Evolutionary conservation across 2,888 invertebrate genomes (phyloP).

Genomic region (Clistopyga incitator): DNA sequence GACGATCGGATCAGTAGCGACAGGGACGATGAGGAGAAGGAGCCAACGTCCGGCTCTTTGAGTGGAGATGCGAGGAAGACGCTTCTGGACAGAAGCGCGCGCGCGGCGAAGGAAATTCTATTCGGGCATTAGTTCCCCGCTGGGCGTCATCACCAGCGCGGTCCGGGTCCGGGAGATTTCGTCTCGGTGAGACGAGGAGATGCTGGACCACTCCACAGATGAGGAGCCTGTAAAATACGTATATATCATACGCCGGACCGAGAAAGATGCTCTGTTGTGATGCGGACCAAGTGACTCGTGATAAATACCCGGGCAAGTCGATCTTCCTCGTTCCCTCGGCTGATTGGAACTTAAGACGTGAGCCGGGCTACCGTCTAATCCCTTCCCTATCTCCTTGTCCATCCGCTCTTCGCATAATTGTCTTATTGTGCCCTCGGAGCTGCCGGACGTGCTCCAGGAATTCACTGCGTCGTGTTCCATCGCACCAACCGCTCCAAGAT

Average conservation of each 20-base stretch:
- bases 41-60: slow-evolving; percentile 39
- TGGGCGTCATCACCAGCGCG: slow-evolving; percentile 67
- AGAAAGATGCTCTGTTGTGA: slow-evolving; percentile 67
- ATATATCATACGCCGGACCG: slow-evolving; percentile 19
- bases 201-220: slow-evolving; percentile 44
- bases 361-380: slow-evolving; percentile 78
- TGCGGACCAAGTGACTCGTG: slow-evolving; percentile 71
- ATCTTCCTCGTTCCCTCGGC: slow-evolving; percentile 50
- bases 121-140: slow-evolving; percentile 68
- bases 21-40: background rate
- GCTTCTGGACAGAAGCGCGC: slow-evolving; percentile 24
- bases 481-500: slow-evolving; percentile 21
- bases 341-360: slow-evolving; percentile 76
- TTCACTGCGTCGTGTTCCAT: background rate
- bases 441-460: slow-evolving; percentile 35
- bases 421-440: slow-evolving; percentile 77
- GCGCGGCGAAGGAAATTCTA: slow-evolving; percentile 50
- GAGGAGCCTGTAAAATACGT: slow-evolving; percentile 5
- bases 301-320: slow-evolving; percentile 73
- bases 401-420: slow-evolving; percentile 78
- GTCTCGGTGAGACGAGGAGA: slow-evolving; percentile 60
- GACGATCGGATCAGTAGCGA: slow-evolving; percentile 4
- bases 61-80: slow-evolving; percentile 12
- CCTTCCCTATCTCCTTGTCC: slow-evolving; percentile 78
- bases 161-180: slow-evolving; percentile 61